Evolutionary conservation across 2,797 vertebrate species (phyloP).

Genomic region (Anisognathus igniventris): DNA sequence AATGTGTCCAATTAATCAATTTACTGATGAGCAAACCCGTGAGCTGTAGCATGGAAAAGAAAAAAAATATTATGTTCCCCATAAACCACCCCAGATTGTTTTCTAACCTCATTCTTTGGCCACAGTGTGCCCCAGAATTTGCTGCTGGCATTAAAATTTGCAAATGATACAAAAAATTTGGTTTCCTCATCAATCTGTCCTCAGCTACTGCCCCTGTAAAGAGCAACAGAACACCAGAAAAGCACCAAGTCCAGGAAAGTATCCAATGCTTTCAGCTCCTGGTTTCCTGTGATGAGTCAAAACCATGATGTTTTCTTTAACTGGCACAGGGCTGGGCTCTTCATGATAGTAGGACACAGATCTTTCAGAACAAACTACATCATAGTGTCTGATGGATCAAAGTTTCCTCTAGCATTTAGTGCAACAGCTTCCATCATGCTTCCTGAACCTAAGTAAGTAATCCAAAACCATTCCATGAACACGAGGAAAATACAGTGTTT

Average conservation of each 20-base stretch:
- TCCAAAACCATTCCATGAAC: not conserved
- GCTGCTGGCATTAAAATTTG: not conserved
- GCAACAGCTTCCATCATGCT: not conserved
- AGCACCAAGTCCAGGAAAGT: not conserved
- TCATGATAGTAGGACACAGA: not conserved
- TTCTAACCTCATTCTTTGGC: not conserved
- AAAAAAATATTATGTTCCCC: not conserved
- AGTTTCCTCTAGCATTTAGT: not conserved
- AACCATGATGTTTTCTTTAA: not conserved
- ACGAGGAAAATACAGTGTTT: not conserved
- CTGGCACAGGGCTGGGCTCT: not conserved
- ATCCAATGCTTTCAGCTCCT: not conserved
- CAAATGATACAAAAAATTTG: not conserved
- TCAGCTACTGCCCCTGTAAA: not conserved
- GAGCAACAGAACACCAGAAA: not conserved
- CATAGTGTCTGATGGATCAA: not conserved
- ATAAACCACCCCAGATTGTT: not conserved
- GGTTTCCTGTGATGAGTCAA: not conserved
- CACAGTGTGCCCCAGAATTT: not conserved
- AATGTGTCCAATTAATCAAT: constrained; percentile 48
- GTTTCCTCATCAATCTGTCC: not conserved
- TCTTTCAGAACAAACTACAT: not conserved
- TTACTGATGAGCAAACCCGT: constrained; percentile 12
- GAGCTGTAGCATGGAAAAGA: not conserved
- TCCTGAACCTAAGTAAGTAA: not conserved